phyloP scores from a whole-genome alignment of 2,113 vertebrate species.

The Odontesthes bonariensis region DNA sequence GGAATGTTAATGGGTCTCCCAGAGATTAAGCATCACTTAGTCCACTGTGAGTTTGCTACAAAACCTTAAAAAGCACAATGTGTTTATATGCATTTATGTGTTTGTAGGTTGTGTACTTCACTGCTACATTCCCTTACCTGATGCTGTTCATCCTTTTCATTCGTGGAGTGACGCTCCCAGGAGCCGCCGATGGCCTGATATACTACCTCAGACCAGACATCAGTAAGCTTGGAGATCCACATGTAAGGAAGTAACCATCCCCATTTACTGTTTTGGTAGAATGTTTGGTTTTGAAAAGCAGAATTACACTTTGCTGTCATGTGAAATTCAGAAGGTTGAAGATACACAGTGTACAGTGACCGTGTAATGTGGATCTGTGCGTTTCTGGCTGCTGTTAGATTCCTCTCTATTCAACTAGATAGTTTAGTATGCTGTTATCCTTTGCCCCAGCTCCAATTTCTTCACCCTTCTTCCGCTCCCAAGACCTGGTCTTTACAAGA shows the following conservation, averaged over 20 bases:
- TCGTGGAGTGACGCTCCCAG: conserved; percentile 82
- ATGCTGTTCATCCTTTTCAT: conserved; percentile 82
- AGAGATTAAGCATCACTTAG: no score
- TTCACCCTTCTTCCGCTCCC: conserved; percentile 29
- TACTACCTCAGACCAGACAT: conserved; percentile 78
- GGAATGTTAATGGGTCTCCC: no score
- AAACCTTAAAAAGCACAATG: neutral
- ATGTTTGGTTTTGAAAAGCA: neutral
- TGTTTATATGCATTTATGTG: conserved; percentile 2
- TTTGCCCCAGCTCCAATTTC: neutral
- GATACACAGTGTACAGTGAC: neutral
- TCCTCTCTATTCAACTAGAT: neutral
- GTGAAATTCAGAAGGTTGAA: neutral
- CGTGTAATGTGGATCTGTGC: no score
- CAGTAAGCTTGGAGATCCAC: conserved; percentile 41
- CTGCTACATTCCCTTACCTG: conserved; percentile 82
- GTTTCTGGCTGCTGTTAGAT: neutral
- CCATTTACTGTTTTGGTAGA: neutral
- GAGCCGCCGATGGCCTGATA: conserved; percentile 72
- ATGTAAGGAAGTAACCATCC: conserved; percentile 54
- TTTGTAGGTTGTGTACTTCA: conserved; percentile 84
- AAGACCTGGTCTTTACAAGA: conserved; percentile 36
- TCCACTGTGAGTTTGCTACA: no score
- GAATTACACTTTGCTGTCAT: neutral
- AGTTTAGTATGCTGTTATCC: conserved; percentile 20